Percentiles rank a stretch among this genome's conserved stretches.
These are phyloP conservation scores for Raja brachyura DNA, from an alignment of 2,113 vertebrate species.

Conservation along the genomic window DNA sequence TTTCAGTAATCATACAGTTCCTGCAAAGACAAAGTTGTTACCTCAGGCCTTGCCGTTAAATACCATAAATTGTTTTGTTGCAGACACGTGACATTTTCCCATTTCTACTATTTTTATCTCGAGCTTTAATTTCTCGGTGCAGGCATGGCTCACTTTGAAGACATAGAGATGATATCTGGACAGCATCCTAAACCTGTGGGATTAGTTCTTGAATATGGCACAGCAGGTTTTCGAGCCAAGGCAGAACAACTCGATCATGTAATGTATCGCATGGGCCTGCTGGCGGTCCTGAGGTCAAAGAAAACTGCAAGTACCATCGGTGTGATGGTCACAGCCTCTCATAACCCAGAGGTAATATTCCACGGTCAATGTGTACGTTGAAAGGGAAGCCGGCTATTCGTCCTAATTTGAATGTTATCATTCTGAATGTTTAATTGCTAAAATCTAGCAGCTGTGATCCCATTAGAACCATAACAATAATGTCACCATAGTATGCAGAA, in stretches of 20 bases:
- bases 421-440: too few relatives aligned
- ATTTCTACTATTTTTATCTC: not conserved
- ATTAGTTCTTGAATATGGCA: slow-evolving; percentile 78
- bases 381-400: not conserved
- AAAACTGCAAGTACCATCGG: slow-evolving; percentile 72
- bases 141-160: slow-evolving; percentile 57
- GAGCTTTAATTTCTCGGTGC: not conserved
- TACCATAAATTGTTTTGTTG: not conserved
- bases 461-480: too few relatives aligned
- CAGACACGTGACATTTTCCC: not conserved
- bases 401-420: not conserved
- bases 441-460: too few relatives aligned
- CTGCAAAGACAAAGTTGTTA: not conserved
- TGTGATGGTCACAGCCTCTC: slow-evolving; percentile 91
- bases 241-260: slow-evolving; percentile 76
- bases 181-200: slow-evolving; percentile 69
- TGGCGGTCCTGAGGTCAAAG: slow-evolving; percentile 75
- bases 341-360: slow-evolving; percentile 83
- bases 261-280: slow-evolving; percentile 92
- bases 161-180: slow-evolving; percentile 54
- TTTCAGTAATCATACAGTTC: not conserved
- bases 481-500: too few relatives aligned
- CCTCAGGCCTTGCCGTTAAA: not conserved
- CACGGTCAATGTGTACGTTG: not conserved
- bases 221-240: slow-evolving; percentile 75